phyloP scores from a whole-genome alignment of 2,113 vertebrate genomes.

The Elephantulus edwardii region DNA sequence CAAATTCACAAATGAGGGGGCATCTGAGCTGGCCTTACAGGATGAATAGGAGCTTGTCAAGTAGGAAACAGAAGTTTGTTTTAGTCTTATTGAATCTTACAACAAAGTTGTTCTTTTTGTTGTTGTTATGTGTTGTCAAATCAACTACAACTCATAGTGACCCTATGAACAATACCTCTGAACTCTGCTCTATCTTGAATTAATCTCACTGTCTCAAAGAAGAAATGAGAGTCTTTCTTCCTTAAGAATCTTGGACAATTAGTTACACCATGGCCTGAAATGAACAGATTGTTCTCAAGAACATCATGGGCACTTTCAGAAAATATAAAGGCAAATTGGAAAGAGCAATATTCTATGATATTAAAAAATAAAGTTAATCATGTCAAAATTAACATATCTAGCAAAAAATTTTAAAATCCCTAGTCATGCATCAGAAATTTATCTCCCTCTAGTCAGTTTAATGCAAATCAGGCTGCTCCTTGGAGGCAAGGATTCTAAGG shows the following conservation, averaged over 20 bases:
- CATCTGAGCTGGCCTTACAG: background rate
- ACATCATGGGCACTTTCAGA: background rate
- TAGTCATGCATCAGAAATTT: background rate
- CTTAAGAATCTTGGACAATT: background rate
- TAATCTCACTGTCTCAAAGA: conserved; percentile 10
- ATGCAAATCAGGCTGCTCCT: too few relatives aligned
- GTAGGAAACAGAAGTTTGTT: background rate
- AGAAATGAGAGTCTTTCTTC: background rate
- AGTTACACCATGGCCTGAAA: background rate
- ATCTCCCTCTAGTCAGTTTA: conserved; percentile 7
- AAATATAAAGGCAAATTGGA: conserved; percentile 10
- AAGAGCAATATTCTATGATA: background rate
- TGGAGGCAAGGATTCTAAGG: too few relatives aligned
- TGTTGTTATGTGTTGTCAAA: too few relatives aligned
- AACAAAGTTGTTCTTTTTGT: too few relatives aligned
- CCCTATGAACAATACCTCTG: too few relatives aligned
- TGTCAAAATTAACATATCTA: background rate
- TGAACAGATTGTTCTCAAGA: background rate
- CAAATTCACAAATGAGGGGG: background rate
- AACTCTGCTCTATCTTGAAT: too few relatives aligned
- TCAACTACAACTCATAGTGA: too few relatives aligned
- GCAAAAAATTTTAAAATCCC: too few relatives aligned
- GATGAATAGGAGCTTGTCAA: background rate
- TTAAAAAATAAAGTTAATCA: background rate
- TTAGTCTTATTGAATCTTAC: background rate